A percentile compares a stretch with the other conserved stretches of the same genome.
Evolutionary conservation across 2,797 vertebrate genomes (phyloP).

Genomic region (Rhinichthys osculus): DNA sequence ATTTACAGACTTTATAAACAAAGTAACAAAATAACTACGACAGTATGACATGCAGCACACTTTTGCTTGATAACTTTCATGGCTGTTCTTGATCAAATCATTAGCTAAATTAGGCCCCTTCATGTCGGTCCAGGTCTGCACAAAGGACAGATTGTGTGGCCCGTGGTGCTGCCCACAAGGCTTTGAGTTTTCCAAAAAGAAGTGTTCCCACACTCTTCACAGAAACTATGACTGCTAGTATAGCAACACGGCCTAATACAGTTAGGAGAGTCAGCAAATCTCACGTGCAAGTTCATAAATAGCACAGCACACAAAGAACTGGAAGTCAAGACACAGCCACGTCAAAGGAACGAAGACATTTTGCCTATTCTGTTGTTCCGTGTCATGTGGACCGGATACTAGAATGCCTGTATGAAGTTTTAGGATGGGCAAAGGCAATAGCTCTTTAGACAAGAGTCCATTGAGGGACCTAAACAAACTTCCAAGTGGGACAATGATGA

Average conservation of each 20-base stretch:
- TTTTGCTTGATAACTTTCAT: constrained; percentile 48
- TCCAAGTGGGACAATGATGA: not conserved
- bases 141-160: constrained; percentile 58
- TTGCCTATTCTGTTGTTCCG: constrained; percentile 11
- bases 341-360: constrained; percentile 29
- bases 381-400: not conserved
- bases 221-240: not conserved
- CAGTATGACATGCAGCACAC: not conserved
- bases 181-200: constrained; percentile 29
- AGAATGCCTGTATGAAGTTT: not conserved
- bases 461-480: not conserved
- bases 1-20: not conserved
- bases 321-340: constrained; percentile 26
- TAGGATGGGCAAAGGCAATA: constrained; percentile 7
- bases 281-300: constrained; percentile 32
- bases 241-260: not conserved
- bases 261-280: constrained; percentile 15
- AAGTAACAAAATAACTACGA: not conserved
- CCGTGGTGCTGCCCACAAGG: constrained; percentile 43
- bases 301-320: constrained; percentile 14
- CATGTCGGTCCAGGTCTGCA: constrained; percentile 36
- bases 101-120: constrained; percentile 59
- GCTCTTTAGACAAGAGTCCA: not conserved
- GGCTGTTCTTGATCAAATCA: constrained; percentile 54
- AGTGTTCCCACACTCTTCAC: constrained; percentile 54